Evolutionary conservation across 2,888 invertebrate genomes (phyloP), one percentile per base, ranked within the genome.

Genomic region (Tinea trinotella): DNA sequence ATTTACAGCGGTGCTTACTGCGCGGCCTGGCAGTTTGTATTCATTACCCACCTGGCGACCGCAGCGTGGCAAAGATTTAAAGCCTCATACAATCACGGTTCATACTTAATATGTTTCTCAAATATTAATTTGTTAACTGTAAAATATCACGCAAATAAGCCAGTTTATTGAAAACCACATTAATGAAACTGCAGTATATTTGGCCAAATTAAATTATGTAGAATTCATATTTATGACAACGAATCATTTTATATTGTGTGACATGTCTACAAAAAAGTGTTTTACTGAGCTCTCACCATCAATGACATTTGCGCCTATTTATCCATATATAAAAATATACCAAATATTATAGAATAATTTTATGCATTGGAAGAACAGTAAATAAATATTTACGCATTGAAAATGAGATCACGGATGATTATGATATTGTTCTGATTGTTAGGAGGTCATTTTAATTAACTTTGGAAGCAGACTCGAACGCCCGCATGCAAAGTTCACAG

Each of bases 1-100:
- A 83, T 82, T 82, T 81, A 82, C 73, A 73, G 68, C 71, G 68
- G 73, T 66, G 73, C 72, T 76, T 76, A 75, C 76, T 75, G 69
- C 71, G 70, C 74, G 70, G 68, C 65, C 75, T 24, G 79, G 77
- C 82, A 79, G 75, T 81, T 83, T 80, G 76, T 84, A 79, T 83
- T 82, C 79, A 84, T 83, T 80, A 81, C 74, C 72, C 67, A 76
- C 78, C 77, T 78, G 73, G 71, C 70, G 62, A 61, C 60, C 57
- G 55, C 53, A 34, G 24, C 30, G 64, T 67, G 68, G 62, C 53
- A 53, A 61, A 74, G 74, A 79, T 76, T 76, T 74, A 78, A 73
- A 74, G 65, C 69, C 66, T 64, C 64, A 62, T 67, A 65, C 70
- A 73, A 76, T 73, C 74, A 71, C 69, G 66, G 68, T 62, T 67